Evolutionary conservation across 2,797 vertebrate genomes (phyloP).

Genomic region (Harpagifer antarcticus): DNA sequence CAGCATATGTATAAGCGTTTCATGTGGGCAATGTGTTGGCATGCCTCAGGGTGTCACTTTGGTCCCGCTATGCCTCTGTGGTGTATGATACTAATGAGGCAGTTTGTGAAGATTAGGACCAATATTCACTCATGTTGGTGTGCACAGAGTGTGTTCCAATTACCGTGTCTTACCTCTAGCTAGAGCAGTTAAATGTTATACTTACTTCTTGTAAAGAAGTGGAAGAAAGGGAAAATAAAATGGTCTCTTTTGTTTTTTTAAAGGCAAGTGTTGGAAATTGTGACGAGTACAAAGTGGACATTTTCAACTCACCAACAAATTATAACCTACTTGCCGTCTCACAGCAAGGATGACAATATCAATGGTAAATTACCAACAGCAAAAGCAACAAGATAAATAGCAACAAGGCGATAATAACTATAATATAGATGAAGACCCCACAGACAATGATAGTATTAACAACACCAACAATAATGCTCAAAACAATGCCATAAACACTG

Average conservation of each 20-base stretch:
- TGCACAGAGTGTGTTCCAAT: constrained; percentile 39
- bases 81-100: constrained; percentile 66
- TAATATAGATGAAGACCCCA: no score
- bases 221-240: not conserved
- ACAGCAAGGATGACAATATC: not conserved
- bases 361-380: not conserved
- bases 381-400: not conserved
- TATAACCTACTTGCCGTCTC: not conserved
- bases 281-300: not conserved
- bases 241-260: constrained; percentile 11
- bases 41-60: constrained; percentile 49
- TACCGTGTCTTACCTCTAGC: constrained; percentile 36
- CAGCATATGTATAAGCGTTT: constrained; percentile 24
- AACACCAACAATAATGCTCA: no score
- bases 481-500: no score
- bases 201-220: constrained; percentile 20
- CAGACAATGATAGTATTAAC: no score
- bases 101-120: constrained; percentile 60
- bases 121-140: constrained; percentile 43
- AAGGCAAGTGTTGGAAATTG: not conserved
- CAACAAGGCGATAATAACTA: not conserved
- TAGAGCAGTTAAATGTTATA: constrained; percentile 29
- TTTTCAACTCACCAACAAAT: not conserved
- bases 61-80: constrained; percentile 42
- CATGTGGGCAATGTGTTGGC: constrained; percentile 36